Base-by-base conservation (phyloP, 2,113 vertebrate species). In the Phainopepla nitens region DNA sequence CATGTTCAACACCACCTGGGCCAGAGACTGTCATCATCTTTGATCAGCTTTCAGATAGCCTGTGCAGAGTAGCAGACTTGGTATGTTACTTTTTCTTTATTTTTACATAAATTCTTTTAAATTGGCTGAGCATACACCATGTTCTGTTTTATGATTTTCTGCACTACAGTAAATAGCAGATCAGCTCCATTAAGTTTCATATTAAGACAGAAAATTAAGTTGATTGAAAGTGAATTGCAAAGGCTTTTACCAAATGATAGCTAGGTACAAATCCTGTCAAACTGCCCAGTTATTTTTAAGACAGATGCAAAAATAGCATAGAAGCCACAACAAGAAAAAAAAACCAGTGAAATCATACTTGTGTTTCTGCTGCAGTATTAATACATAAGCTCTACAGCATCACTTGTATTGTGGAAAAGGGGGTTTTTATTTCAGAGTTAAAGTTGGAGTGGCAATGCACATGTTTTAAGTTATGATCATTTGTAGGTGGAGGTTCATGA, bases 51-150 rank as follows among this genome's bases (percentile, higher is more conserved):
- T 99, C 99, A 0, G 99, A 99, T 96, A 97, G 97, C 56, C 93
- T 99, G 66, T 99, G 99, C 94, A 98, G 98, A 97, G 99, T 99
- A 84, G 99, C 99, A 2, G 99, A 99, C 97, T 96, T 99, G 98
- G 99, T 94, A 73, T 7, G 23, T 73, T 72, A 39, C 8, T n/a
- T 54, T 35, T 44, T 10, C 6, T 16, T 7, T 16, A 4, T 66
- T 64, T 56, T 56, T 83, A 27, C n/a, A 22, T 50, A 33, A 4
- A 71, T 86, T 53, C 4, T 91, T 72, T 65, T 53, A 31, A 72
- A 45, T 25, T 68, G 42, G 17, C 51, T 23, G 44, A 53, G 39
- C 16, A 50, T 84, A 53, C 3, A 22, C 49, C 12, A 1, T 35
- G 35, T 25, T 80, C n/a, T 13, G 9, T 87, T 61, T 82, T 33